Evolutionary conservation across 2,888 invertebrate genomes (phyloP).

Genomic region (Leptarthrus brevirostris): DNA sequence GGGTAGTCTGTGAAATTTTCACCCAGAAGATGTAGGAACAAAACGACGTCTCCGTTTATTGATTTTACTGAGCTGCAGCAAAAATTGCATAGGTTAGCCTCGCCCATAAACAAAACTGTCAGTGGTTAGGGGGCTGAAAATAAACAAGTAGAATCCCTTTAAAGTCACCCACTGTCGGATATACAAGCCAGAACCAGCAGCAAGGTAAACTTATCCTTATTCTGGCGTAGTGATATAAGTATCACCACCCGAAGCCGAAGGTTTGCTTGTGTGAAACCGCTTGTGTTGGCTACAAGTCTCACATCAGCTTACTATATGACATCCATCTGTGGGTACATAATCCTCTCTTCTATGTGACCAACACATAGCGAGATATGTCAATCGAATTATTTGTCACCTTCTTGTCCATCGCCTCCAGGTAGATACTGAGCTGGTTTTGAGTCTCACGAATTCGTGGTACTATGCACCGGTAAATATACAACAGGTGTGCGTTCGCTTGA

Average conservation of each 20-base stretch:
- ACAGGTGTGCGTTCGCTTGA: slow-evolving; percentile 1
- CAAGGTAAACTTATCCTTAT: background rate
- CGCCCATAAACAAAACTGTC: slow-evolving; percentile 1
- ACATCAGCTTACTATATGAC: background rate
- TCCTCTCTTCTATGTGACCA: background rate
- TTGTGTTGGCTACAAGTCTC: too few species aligned
- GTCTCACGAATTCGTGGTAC: background rate
- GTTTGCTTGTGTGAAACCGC: background rate
- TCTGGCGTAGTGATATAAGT: background rate
- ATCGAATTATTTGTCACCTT: slow-evolving; percentile 9
- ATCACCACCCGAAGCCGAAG: background rate
- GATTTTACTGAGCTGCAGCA: slow-evolving; percentile 1
- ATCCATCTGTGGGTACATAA: background rate
- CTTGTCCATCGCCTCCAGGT: slow-evolving; percentile 1
- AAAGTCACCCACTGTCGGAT: background rate
- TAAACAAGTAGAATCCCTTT: background rate
- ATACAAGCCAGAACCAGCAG: background rate
- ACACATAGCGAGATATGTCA: background rate
- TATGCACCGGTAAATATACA: background rate
- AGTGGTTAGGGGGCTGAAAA: background rate
- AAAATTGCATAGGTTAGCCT: slow-evolving; percentile 1
- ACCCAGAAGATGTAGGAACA: background rate
- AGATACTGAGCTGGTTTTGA: background rate
- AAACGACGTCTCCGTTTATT: background rate
- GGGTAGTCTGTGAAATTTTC: background rate